Conservation (phyloP, 1,140 invertebrate species). For the Protaetia brevitarsis region DNA sequence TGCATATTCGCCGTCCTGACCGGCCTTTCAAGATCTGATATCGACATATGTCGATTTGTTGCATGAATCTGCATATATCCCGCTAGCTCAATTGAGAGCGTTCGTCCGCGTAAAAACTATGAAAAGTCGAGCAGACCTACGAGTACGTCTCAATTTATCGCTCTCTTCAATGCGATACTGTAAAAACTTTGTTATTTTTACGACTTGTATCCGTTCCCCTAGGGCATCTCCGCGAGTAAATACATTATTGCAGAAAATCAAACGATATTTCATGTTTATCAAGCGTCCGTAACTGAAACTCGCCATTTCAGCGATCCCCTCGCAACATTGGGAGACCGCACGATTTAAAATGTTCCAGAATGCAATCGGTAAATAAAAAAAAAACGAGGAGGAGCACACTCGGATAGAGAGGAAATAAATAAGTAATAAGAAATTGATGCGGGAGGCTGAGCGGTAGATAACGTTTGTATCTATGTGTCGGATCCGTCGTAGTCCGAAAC, state of each 20-base stretch:
- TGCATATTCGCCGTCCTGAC: no score
- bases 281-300: not conserved
- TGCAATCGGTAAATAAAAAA: not conserved
- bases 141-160: no score
- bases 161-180: not conserved
- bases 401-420: not conserved
- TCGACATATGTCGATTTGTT: no score
- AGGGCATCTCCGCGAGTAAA: no score
- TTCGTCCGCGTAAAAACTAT: no score
- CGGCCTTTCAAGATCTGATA: no score
- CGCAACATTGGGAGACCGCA: not conserved
- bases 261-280: conserved; percentile 1
- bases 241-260: not conserved
- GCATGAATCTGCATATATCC: no score
- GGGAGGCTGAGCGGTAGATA: not conserved
- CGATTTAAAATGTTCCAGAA: not conserved
- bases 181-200: not conserved
- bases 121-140: no score
- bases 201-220: not conserved
- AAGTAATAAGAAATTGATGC: conserved; percentile 5
- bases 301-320: not conserved
- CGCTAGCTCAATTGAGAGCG: no score
- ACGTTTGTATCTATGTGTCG: not conserved
- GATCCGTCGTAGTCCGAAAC: not conserved
- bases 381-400: not conserved